Evolutionary conservation across 2,888 invertebrate genomes (phyloP).

Genomic region (Papilio gigon): DNA sequence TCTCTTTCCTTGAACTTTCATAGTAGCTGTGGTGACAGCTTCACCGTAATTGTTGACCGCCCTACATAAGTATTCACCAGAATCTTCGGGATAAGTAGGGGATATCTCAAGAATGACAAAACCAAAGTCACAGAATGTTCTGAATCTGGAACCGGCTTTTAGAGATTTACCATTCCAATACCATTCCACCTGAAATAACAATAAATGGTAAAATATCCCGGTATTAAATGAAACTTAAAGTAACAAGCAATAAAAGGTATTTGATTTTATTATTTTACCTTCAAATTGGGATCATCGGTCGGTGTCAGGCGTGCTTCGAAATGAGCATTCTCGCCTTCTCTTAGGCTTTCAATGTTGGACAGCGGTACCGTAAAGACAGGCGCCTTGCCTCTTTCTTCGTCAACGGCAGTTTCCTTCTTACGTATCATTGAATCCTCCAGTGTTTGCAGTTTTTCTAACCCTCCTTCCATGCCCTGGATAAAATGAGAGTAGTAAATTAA

Average conservation of each 20-base stretch:
- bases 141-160: constrained; percentile 94
- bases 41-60: constrained; percentile 95
- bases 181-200: constrained; percentile 89
- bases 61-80: constrained; percentile 94
- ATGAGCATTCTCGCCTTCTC: constrained; percentile 96
- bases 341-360: constrained; percentile 91
- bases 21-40: constrained; percentile 93
- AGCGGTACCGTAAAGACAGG: constrained; percentile 95
- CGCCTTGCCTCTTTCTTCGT: constrained; percentile 91
- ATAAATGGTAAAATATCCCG: too few relatives aligned
- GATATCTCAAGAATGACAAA: constrained; percentile 98
- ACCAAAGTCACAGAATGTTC: constrained; percentile 98
- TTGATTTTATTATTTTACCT: constrained; percentile 70
- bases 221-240: background rate
- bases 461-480: constrained; percentile 94
- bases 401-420: constrained; percentile 86
- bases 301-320: constrained; percentile 95
- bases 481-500: too few relatives aligned
- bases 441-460: constrained; percentile 95
- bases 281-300: constrained; percentile 94
- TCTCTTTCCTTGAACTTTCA: constrained; percentile 95
- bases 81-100: constrained; percentile 98
- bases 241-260: background rate
- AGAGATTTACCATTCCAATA: constrained; percentile 96
- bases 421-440: constrained; percentile 94